These are phyloP conservation scores for Dryobotodes eremita DNA, from an alignment of 2,888 invertebrate genomes.

Conservation along the genomic window DNA sequence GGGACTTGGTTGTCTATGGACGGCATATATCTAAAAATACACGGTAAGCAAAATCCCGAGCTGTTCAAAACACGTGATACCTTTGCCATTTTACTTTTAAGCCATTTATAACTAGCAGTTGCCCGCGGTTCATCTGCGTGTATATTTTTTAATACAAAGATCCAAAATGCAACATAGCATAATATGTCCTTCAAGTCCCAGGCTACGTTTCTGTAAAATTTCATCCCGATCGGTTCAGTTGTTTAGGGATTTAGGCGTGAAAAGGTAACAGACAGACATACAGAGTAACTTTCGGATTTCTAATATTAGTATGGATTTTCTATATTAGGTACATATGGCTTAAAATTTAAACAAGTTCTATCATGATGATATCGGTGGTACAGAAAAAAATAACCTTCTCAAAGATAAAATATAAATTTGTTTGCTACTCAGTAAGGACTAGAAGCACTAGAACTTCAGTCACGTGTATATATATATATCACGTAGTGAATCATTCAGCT, in stretches of 20 bases:
- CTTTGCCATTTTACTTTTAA: background rate
- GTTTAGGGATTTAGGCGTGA: background rate
- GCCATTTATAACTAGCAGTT: too few species aligned
- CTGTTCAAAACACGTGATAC: background rate
- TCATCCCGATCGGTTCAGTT: too few species aligned
- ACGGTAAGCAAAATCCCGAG: background rate
- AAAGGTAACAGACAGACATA: background rate
- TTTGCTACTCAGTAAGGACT: background rate
- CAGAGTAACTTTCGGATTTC: background rate
- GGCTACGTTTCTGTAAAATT: too few species aligned
- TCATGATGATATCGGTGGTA: background rate
- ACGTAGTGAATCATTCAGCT: background rate
- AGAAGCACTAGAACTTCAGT: slow-evolving; percentile 2
- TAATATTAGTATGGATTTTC: too few species aligned
- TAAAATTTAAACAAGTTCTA: too few species aligned
- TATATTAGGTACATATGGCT: too few species aligned
- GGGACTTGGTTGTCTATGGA: too few species aligned
- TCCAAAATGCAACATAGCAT: background rate
- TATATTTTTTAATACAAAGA: background rate
- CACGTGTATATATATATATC: too few species aligned
- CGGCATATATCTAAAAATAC: too few species aligned
- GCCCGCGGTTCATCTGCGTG: too few species aligned
- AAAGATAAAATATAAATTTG: background rate
- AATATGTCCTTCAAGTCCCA: background rate
- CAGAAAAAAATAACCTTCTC: too few species aligned